Evolutionary conservation across 2,888 invertebrate genomes (phyloP).

Genomic region (Hypena proboscidalis): DNA sequence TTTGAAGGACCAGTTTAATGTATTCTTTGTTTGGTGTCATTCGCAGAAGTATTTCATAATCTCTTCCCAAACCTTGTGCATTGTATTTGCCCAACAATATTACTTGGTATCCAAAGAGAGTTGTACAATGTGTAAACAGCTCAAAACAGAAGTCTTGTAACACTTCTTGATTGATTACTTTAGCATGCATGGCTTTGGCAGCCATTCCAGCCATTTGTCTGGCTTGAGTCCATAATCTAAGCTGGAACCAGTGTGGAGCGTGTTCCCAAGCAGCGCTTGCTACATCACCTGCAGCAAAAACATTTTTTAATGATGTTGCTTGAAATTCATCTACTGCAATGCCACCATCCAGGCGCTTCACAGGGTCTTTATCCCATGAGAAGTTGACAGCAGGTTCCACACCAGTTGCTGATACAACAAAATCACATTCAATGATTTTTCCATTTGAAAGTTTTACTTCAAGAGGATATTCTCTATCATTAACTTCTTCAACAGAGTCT

Average conservation of each 20-base stretch:
- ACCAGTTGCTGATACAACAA: conserved; percentile 98
- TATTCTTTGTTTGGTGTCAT: conserved; percentile 93
- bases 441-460: conserved; percentile 91
- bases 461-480: conserved; percentile 86
- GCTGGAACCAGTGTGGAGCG: conserved; percentile 95
- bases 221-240: conserved; percentile 99
- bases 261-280: conserved; percentile 92
- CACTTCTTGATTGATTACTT: conserved; percentile 85
- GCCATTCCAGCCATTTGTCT: conserved; percentile 98
- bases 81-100: conserved; percentile 96
- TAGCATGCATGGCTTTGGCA: conserved; percentile 93
- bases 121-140: conserved; percentile 98
- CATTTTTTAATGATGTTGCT: conserved; percentile 90
- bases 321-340: conserved; percentile 94
- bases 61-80: conserved; percentile 92
- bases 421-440: conserved; percentile 91
- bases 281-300: conserved; percentile 98
- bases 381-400: conserved; percentile 90
- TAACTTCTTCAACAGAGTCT: conserved; percentile 64
- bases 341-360: conserved; percentile 90
- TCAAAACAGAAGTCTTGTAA: conserved; percentile 98
- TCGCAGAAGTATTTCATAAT: conserved; percentile 94
- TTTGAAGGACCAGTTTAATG: conserved; percentile 94
- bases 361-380: conserved; percentile 79
- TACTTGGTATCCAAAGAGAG: conserved; percentile 97